phyloP scores from a whole-genome alignment of 2,888 invertebrate species.

The Allophyes oxyacanthae region DNA sequence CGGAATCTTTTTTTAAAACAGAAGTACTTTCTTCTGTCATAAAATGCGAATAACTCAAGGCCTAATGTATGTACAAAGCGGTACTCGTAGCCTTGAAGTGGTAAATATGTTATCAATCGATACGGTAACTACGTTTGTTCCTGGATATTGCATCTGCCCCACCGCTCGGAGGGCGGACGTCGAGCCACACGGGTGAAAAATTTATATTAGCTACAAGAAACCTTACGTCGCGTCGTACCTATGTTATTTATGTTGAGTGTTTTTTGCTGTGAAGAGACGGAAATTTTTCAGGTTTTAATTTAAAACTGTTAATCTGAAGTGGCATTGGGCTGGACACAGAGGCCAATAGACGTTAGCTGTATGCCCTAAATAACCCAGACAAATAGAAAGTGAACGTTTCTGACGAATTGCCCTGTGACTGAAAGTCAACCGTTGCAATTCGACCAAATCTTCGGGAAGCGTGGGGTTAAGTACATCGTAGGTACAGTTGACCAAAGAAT shows the following conservation, averaged over 20 bases:
- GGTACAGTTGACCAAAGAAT: too few species aligned
- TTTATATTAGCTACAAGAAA: conserved; percentile 37
- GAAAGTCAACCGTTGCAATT: too few species aligned
- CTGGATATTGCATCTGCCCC: conserved; percentile 72
- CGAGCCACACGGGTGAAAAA: conserved; percentile 42
- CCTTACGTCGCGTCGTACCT: not conserved
- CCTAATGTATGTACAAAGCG: conserved; percentile 11
- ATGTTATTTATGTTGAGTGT: not conserved
- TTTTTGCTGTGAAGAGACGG: too few species aligned
- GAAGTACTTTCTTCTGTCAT: not conserved
- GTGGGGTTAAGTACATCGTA: too few species aligned
- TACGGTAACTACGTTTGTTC: conserved; percentile 67
- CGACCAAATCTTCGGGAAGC: too few species aligned
- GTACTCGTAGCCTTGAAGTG: conserved; percentile 5
- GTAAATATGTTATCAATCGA: conserved; percentile 51
- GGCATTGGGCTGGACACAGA: too few species aligned
- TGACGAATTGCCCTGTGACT: too few species aligned
- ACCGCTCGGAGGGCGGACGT: conserved; percentile 42
- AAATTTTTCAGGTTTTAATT: too few species aligned
- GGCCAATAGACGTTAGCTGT: too few species aligned
- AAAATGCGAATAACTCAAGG: not conserved
- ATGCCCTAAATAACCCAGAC: too few species aligned
- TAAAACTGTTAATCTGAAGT: too few species aligned
- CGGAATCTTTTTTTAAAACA: not conserved
- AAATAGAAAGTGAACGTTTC: not conserved